Base-by-base conservation (phyloP, 2,113 vertebrate genomes). In the Agelaius phoeniceus region DNA sequence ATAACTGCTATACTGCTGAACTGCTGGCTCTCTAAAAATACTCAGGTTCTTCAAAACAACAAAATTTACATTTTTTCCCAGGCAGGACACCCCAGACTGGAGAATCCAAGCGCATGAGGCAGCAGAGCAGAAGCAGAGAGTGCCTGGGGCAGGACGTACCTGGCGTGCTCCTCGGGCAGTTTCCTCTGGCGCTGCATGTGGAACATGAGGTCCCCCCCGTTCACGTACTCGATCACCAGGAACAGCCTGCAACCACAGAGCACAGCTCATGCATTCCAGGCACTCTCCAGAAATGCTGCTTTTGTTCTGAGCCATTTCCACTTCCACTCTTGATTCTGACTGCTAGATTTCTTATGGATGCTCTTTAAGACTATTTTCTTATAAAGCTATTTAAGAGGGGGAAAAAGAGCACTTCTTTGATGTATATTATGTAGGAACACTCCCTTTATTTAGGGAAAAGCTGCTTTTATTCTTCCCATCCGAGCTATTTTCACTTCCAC, bases 141-240 rank as follows among this genome's bases (percentile, higher is more conserved):
- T 0, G 5, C 31, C 15, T 27, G 4, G 39, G 27, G 5, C 22
- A 66, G 52, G 15, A 21, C 80, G 10, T 98, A 99, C 99, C 99
- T 98, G 51, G 99, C 99, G 1, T 99, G 99, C 92, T 99, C 99
- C 93, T 99, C 99, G 0, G 99, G 99, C 63, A 99, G 99, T 54
- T 99, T 99, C 94, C 99, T 97, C 91, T 99, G 99, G 39, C 99
- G 98, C 96, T 99, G 99, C 99, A 99, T 99, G 96, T 99, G 99
- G 96, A 99, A 99, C 99, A 99, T 99, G 93, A 99, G 98, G 94
- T 99, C 99, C 18, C 99, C 99, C 2, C 99, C 99, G 4, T 99
- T 99, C 65, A 99, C 99, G 7, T 99, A 99, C 74, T 99, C 99
- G 31, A 99, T 99, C 96, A 99, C 99, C 90, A 99, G 98, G 97